These are phyloP conservation scores for Parnassius orleans DNA, from an alignment of 2,888 invertebrate species.

Conservation along the genomic window DNA sequence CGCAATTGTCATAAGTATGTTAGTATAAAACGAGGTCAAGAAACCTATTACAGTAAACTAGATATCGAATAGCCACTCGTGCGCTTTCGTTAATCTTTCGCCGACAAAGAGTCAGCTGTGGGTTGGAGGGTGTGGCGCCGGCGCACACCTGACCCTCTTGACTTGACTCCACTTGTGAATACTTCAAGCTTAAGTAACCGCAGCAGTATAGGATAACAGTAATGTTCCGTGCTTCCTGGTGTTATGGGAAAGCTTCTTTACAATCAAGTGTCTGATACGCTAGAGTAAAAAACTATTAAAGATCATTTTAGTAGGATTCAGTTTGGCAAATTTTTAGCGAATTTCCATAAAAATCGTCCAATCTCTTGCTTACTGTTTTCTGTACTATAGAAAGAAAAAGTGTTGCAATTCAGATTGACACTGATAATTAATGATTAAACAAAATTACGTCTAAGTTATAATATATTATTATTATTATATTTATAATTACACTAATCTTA, in stretches of 20 bases:
- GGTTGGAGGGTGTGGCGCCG: slow-evolving; percentile 41
- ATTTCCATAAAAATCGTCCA: too few species aligned
- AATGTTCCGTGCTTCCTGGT: slow-evolving; percentile 17
- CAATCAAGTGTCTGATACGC: too few species aligned
- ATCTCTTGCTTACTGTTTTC: too few species aligned
- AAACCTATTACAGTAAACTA: slow-evolving; percentile 21
- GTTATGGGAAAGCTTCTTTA: slow-evolving; percentile 19
- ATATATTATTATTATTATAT: too few species aligned
- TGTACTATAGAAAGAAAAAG: too few species aligned
- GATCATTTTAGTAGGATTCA: background rate
- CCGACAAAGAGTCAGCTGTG: slow-evolving; percentile 27
- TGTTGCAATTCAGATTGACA: too few species aligned
- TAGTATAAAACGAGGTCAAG: slow-evolving; percentile 11
- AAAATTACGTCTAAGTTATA: too few species aligned
- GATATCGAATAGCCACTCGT: slow-evolving; percentile 23
- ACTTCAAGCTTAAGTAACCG: slow-evolving; percentile 25
- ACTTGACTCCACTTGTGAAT: slow-evolving; percentile 43
- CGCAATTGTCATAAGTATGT: too few species aligned
- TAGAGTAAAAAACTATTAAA: too few species aligned
- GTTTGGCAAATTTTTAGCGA: too few species aligned
- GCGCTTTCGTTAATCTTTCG: slow-evolving; percentile 23
- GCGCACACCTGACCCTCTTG: slow-evolving; percentile 53
- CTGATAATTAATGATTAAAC: too few species aligned
- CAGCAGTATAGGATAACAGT: slow-evolving; percentile 17
- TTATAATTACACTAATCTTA: too few species aligned